These are phyloP conservation scores for Tiphia femorata DNA, from an alignment of 2,888 invertebrate species.

Conservation along the genomic window DNA sequence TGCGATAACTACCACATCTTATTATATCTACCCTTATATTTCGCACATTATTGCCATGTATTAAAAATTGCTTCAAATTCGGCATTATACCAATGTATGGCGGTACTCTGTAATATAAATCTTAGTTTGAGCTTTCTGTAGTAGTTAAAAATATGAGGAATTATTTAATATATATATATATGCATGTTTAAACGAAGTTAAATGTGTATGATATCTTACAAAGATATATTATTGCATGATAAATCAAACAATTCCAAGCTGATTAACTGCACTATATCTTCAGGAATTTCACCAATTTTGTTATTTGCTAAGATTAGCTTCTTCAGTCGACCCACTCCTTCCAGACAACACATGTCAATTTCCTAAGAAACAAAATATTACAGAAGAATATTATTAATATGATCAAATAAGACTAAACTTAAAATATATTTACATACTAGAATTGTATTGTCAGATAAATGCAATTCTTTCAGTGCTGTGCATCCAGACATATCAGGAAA, in stretches of 20 bases:
- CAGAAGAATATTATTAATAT: no score
- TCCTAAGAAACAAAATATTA: slow-evolving; percentile 71
- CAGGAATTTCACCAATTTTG: slow-evolving; percentile 81
- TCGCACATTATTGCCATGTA: slow-evolving; percentile 89
- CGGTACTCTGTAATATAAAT: slow-evolving; percentile 75
- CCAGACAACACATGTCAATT: slow-evolving; percentile 79
- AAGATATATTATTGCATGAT: slow-evolving; percentile 80
- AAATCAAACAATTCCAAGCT: slow-evolving; percentile 86
- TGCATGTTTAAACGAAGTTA: not conserved
- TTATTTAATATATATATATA: not conserved
- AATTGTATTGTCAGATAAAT: slow-evolving; percentile 87
- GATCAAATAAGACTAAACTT: not conserved
- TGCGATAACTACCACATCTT: slow-evolving; percentile 84
- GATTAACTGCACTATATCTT: slow-evolving; percentile 82
- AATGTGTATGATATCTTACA: slow-evolving; percentile 61
- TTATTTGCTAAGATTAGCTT: slow-evolving; percentile 87
- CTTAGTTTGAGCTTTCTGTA: not conserved
- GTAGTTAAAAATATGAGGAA: not conserved
- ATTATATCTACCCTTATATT: slow-evolving; percentile 87
- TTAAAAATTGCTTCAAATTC: slow-evolving; percentile 83
- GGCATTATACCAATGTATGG: slow-evolving; percentile 77
- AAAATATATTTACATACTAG: slow-evolving; percentile 70
- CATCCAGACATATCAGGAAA: slow-evolving; percentile 86
- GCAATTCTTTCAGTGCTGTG: slow-evolving; percentile 81
- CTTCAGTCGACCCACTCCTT: slow-evolving; percentile 79